Evolutionary conservation across 2,113 vertebrate genomes (phyloP).

Genomic region (Planiliza haematocheilus): DNA sequence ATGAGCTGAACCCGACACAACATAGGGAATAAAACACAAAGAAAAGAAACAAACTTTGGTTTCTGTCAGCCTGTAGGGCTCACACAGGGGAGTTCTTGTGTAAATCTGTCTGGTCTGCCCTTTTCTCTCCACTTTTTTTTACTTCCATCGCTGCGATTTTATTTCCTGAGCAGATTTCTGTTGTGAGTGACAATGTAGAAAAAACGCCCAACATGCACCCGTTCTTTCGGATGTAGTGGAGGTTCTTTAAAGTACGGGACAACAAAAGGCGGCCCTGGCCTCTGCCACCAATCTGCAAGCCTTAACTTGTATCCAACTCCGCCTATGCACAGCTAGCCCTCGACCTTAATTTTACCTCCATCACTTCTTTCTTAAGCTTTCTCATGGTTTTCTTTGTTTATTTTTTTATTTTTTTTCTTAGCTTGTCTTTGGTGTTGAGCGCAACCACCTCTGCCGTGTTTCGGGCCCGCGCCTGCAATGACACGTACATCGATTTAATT

Average conservation of each 20-base stretch:
- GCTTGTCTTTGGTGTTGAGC: slow-evolving; percentile 26
- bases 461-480: slow-evolving; percentile 38
- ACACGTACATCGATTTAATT: slow-evolving; percentile 78
- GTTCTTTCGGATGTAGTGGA: slow-evolving; percentile 12
- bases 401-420: slow-evolving; percentile 17
- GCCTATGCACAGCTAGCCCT: neutral
- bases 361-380: slow-evolving; percentile 10
- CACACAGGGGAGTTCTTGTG: slow-evolving; percentile 42
- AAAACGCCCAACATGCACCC: slow-evolving; percentile 30
- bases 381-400: slow-evolving; percentile 1
- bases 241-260: slow-evolving; percentile 55
- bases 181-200: slow-evolving; percentile 39
- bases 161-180: slow-evolving; percentile 44
- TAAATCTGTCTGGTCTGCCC: slow-evolving; percentile 39
- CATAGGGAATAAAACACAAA: slow-evolving; percentile 5
- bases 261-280: slow-evolving; percentile 52
- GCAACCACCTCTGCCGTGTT: slow-evolving; percentile 18
- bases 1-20: slow-evolving; percentile 27
- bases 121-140: neutral
- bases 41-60: slow-evolving; percentile 22
- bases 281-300: slow-evolving; percentile 29
- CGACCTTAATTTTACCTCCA: neutral
- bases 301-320: slow-evolving; percentile 30
- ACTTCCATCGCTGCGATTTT: slow-evolving; percentile 26
- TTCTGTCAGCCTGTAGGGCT: slow-evolving; percentile 20